Percentiles rank a stretch among this genome's conserved stretches.
Evolutionary conservation across 2,888 invertebrate genomes (phyloP).

Genomic region (Pimpla rufipes): DNA sequence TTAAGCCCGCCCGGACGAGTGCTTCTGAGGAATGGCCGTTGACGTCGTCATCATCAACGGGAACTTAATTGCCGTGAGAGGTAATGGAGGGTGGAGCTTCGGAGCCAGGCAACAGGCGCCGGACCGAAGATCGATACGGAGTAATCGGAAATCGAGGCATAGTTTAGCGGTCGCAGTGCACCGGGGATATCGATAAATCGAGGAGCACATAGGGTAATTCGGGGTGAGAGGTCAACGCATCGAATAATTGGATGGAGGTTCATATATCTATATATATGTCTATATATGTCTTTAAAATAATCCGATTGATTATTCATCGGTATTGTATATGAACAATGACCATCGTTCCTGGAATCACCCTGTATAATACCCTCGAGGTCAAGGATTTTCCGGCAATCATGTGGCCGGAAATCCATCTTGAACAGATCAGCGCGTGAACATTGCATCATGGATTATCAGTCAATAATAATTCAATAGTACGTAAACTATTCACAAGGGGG

Average conservation of each 20-base stretch:
- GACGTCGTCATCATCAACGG: conserved; percentile 41
- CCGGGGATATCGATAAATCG: conserved; percentile 13
- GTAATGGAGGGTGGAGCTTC: conserved; percentile 32
- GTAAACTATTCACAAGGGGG: background rate
- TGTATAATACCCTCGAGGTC: too few relatives aligned
- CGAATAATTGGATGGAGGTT: background rate
- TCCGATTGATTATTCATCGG: background rate
- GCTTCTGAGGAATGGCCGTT: conserved; percentile 28
- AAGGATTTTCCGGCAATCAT: too few relatives aligned
- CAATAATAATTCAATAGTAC: background rate
- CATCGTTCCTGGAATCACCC: too few relatives aligned
- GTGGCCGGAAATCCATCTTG: too few relatives aligned
- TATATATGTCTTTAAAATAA: background rate
- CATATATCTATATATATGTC: background rate
- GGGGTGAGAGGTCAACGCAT: background rate
- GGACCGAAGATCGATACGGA: conserved; percentile 38
- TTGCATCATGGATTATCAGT: background rate
- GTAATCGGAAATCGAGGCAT: conserved; percentile 30
- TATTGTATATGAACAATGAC: background rate
- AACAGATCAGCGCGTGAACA: background rate
- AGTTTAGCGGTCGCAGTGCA: background rate
- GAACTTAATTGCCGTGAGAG: conserved; percentile 44
- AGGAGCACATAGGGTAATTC: background rate
- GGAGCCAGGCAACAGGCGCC: conserved; percentile 19
- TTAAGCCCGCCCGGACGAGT: conserved; percentile 4